Evolutionary conservation across 2,113 vertebrate species (phyloP).

Genomic region (Vimba vimba): DNA sequence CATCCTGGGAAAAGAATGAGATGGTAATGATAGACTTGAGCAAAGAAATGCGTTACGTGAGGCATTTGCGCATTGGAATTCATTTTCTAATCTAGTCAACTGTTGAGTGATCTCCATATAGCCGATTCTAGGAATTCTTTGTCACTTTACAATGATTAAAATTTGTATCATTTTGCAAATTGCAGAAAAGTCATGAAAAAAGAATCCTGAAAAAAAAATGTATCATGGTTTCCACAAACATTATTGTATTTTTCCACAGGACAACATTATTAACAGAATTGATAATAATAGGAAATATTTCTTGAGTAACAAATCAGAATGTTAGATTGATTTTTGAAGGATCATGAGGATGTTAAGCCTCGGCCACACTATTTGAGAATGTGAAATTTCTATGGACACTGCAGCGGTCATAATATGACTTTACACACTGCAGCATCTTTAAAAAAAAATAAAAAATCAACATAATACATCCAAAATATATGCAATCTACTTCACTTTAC

Average conservation of each 20-base stretch:
- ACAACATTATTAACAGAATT: background rate
- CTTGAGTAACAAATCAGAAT: no score
- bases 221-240: background rate
- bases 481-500: no score
- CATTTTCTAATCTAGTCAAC: background rate
- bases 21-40: conserved; percentile 31
- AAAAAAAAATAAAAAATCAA: no score
- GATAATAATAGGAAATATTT: background rate
- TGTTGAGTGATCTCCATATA: background rate
- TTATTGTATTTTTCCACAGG: background rate
- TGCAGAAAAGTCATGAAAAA: background rate
- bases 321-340: no score
- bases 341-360: no score
- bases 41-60: background rate
- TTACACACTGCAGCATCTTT: no score
- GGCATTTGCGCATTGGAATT: conserved; percentile 8
- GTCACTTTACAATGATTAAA: background rate
- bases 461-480: no score
- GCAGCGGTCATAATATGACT: no score
- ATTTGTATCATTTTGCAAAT: background rate
- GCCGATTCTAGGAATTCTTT: background rate
- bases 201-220: no score
- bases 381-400: no score
- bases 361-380: no score
- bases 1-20: conserved; percentile 41